Percentiles rank a stretch among this genome's conserved stretches.
phyloP scores from a whole-genome alignment of 2,888 invertebrate species.

The Sarcophaga carnaria region DNA sequence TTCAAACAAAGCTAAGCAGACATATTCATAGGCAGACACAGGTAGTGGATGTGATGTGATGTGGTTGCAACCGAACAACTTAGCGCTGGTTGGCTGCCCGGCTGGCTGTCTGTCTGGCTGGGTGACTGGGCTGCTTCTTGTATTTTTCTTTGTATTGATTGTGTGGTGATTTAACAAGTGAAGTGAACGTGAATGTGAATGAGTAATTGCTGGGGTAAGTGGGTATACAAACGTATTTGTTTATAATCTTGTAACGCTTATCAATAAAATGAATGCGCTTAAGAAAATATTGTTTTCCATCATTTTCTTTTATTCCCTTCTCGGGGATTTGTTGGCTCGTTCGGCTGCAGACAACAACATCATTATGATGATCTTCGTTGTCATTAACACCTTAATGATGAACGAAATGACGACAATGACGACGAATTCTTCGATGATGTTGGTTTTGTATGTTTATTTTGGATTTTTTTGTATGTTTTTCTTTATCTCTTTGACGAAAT shows the following conservation, averaged over 20 bases:
- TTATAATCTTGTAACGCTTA: constrained; percentile 63
- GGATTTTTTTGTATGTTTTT: constrained; percentile 19
- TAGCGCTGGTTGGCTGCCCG: neutral
- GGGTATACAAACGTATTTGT: constrained; percentile 45
- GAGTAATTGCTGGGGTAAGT: constrained; percentile 53
- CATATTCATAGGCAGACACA: no score
- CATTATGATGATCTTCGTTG: constrained; percentile 35
- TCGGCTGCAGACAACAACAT: neutral
- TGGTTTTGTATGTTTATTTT: neutral
- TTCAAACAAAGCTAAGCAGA: no score
- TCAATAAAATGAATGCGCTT: constrained; percentile 47
- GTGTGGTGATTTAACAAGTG: constrained; percentile 35
- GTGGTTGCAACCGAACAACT: no score
- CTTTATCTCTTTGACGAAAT: constrained; percentile 29
- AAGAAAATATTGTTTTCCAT: constrained; percentile 27
- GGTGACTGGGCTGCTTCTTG: neutral
- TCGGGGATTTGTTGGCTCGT: neutral
- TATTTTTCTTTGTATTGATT: no score
- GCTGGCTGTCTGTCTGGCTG: neutral
- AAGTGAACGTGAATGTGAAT: constrained; percentile 6
- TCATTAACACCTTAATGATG: constrained; percentile 44
- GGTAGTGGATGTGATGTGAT: no score
- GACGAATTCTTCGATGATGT: neutral
- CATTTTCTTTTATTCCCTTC: no score
- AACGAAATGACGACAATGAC: neutral